Base-by-base conservation (phyloP, 2,888 invertebrate species). In the Drosophila pegasa region DNA sequence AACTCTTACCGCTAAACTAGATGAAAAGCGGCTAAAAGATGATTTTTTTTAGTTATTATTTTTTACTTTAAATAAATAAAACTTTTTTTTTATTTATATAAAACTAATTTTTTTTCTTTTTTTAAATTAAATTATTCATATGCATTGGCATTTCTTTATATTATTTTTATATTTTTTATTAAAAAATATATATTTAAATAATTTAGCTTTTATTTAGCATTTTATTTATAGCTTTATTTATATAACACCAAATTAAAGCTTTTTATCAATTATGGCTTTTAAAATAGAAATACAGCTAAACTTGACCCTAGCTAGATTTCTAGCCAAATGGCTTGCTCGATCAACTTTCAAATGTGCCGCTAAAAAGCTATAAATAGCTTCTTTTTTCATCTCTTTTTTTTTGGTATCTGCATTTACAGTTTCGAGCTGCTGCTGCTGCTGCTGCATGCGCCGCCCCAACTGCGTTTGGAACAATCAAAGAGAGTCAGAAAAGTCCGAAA, bases 321-420 rank as follows among this genome's bases (percentile, higher is more conserved):
- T 12, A 38, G 27, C 27, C 9, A 25, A 16, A 52, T 27, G n/a
- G n/a, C 14, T 25, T 22, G 20, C 31, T 8, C 16, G n/a, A 27
- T 1, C 16, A 41, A 43, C 41, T 55, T 55, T 33, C 41, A 31
- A 55, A 55, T 43, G n/a, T 50, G 33, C 50, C 47, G 20, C n/a
- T 40, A 10, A 4, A 4, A n/a, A 54, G 40, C 43, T 35, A 43
- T 25, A 55, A 55, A 55, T 25, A 35, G 55, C 55, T 55, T 33
- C 29, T 14, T n/a, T 33, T 41, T 40, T 9, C 12, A 47, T 33
- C n/a, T 33, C 25, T 52, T 37, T 22, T n/a, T 56, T 35, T 35
- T 35, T 16, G 35, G n/a, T 27, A 31, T 71, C 55, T 75, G 81
- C 81, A 76, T 81, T 81, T 81, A 84, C 84, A 76, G 81, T 84